A percentile compares a stretch with the other conserved stretches of the same genome.
Evolutionary conservation across 2,113 vertebrate genomes (phyloP).

Genomic region (Octodon degus): DNA sequence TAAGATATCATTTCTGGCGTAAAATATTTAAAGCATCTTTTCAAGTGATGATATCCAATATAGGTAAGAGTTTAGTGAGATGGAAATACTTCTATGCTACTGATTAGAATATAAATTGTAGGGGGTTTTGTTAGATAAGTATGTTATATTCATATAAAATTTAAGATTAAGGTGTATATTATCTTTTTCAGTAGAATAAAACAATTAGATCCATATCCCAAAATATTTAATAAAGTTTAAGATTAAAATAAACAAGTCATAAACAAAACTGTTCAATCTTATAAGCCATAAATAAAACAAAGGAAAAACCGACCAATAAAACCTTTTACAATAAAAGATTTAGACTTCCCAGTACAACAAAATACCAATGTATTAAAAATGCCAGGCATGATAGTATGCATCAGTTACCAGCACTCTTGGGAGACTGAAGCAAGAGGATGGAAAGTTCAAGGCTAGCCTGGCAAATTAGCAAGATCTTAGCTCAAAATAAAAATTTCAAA

Average conservation of each 20-base stretch:
- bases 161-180: background rate
- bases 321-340: background rate
- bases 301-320: background rate
- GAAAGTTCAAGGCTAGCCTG: background rate
- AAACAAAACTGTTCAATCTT: background rate
- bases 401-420: background rate
- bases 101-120: constrained; percentile 33
- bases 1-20: constrained; percentile 1
- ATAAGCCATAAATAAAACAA: constrained; percentile 3
- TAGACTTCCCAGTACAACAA: background rate
- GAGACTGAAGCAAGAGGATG: background rate
- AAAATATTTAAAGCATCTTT: background rate
- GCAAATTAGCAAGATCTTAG: background rate
- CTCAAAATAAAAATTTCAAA: background rate
- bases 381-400: background rate
- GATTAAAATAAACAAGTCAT: constrained; percentile 39
- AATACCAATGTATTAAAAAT: background rate
- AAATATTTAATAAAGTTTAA: constrained; percentile 33
- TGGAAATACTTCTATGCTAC: background rate
- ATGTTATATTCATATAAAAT: constrained; percentile 5
- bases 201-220: background rate
- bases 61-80: constrained; percentile 4
- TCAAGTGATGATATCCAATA: background rate
- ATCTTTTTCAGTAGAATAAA: constrained; percentile 31
- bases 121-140: background rate